Base-by-base conservation (phyloP, 2,797 vertebrate genomes). In the Rhinichthys osculus region DNA sequence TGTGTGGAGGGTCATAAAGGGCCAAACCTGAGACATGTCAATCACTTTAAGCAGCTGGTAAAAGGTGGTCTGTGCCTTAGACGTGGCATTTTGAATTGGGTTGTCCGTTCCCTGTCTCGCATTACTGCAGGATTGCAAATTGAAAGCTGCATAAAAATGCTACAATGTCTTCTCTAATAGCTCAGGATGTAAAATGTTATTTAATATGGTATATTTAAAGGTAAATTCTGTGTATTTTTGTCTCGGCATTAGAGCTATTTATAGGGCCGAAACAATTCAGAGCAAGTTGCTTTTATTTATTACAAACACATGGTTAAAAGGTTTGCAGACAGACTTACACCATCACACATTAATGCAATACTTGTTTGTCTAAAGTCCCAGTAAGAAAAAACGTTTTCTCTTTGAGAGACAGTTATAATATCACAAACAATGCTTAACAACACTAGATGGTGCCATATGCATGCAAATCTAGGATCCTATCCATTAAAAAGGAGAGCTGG, bases 381-480 rank as follows among this genome's bases (percentile, higher is more conserved):
- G 11, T 0, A 62, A 62, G 6, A 62, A 78, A 38, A 33, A 78
- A n/a, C 7, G 23, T 38, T 52, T 11, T 30, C 8, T 50, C 6
- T 33, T 17, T 33, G 30, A 66, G 9, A 57, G 19, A 9, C 50
- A 77, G 33, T 35, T 23, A 35, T 23, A 78, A 21, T 17, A 42
- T 64, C 35, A 78, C 14, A 78, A 40, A 40, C 13, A 40, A 78
- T 23, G 10, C 21, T 42, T 19, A 10, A 14, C 38, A 64, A 83
- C 81, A 66, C 81, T 76, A 83, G 57, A 83, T 76, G 82, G 82
- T 76, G 71, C 57, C 57, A 66, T 47, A 35, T 27, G 52, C 52
- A 72, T 42, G 5, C 38, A 59, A 71, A 40, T 57, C 47, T 54
- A 16, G 3, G 23, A 47, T 50, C 71, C 23, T 19, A 54, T 21